Conservation (phyloP, 2,888 invertebrate genomes). For the Caenorhabditis sp. region DNA sequence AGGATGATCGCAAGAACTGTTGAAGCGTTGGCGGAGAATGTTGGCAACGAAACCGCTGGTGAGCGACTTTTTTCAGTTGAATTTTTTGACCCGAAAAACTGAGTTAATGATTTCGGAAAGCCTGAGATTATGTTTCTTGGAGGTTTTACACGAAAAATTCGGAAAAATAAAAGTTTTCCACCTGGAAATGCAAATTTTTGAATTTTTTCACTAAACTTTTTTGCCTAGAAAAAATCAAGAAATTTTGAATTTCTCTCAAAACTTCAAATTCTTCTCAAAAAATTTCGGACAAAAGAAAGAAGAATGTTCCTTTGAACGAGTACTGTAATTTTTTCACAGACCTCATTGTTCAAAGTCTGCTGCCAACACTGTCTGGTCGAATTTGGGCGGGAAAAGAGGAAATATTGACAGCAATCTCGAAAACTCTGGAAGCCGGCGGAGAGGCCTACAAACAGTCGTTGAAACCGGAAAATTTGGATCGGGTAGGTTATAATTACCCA, state of each 20-base stretch:
- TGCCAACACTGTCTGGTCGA: slow-evolving; percentile 51
- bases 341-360: slow-evolving; percentile 29
- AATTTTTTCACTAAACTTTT: no score
- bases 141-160: no score
- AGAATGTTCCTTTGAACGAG: background rate
- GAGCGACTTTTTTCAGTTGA: background rate
- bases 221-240: no score
- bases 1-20: slow-evolving; percentile 42
- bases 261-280: no score
- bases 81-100: background rate
- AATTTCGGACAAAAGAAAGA: slow-evolving; percentile 11
- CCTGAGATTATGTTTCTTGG: no score
- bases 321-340: slow-evolving; percentile 35
- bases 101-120: no score
- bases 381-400: slow-evolving; percentile 59
- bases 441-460: slow-evolving; percentile 12
- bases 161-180: no score
- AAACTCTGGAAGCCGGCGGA: slow-evolving; percentile 31
- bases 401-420: slow-evolving; percentile 42
- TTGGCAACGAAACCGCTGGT: slow-evolving; percentile 28
- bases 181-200: no score
- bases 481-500: background rate
- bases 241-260: background rate
- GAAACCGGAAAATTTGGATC: slow-evolving; percentile 18
- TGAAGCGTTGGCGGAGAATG: slow-evolving; percentile 12